These are phyloP conservation scores for Hirudinaria manillensis DNA, from an alignment of 2,888 invertebrate species.

Conservation along the genomic window DNA sequence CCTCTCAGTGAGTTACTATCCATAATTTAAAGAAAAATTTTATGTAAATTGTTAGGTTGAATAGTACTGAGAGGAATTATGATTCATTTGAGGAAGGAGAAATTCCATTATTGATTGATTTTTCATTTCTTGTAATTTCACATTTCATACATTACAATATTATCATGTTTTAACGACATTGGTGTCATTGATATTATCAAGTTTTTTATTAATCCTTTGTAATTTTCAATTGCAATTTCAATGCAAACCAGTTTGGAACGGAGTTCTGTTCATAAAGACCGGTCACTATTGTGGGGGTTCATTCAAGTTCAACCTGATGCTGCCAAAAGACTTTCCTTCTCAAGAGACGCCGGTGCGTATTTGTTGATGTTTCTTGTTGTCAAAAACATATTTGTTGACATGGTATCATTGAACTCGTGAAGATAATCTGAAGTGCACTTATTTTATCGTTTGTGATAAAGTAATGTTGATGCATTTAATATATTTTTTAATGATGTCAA, in stretches of 20 bases:
- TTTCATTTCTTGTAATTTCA: slow-evolving; percentile 1
- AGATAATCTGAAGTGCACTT: too few species aligned
- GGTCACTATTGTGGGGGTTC: slow-evolving; percentile 83
- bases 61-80: too few species aligned
- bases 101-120: background rate
- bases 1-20: slow-evolving; percentile 46
- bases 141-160: background rate
- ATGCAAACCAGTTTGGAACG: slow-evolving; percentile 71
- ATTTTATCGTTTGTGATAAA: too few species aligned
- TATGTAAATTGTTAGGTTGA: background rate
- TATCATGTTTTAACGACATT: background rate
- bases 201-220: background rate
- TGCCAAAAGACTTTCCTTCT: slow-evolving; percentile 83
- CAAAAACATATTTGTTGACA: too few species aligned
- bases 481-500: background rate
- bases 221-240: background rate
- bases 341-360: slow-evolving; percentile 72
- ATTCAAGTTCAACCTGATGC: slow-evolving; percentile 77
- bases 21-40: background rate
- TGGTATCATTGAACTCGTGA: too few species aligned
- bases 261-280: slow-evolving; percentile 79
- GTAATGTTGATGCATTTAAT: background rate
- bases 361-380: too few species aligned
- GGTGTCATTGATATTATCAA: background rate
- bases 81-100: background rate